Evolutionary conservation across 2,797 vertebrate species (phyloP).

Genomic region (Poeciliopsis infans): DNA sequence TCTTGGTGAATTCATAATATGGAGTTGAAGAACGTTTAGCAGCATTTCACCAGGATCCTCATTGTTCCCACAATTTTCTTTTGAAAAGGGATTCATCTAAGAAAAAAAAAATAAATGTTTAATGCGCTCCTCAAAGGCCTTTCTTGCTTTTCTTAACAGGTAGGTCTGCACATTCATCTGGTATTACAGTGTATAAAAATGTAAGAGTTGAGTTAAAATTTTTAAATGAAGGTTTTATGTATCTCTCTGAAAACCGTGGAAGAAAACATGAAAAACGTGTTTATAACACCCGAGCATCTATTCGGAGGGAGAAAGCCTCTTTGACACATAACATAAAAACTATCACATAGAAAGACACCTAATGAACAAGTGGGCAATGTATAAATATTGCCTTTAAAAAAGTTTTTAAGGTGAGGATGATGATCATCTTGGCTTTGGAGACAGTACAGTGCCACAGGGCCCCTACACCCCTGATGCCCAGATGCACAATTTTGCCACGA

Average conservation of each 20-base stretch:
- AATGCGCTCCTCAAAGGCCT: conserved; percentile 33
- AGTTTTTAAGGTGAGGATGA: conserved; percentile 38
- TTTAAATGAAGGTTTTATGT: neutral
- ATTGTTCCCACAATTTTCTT: conserved; percentile 24
- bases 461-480: conserved; percentile 41
- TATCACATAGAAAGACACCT: neutral
- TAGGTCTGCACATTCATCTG: neutral
- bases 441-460: conserved; percentile 46
- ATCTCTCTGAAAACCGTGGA: neutral
- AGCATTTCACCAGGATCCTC: conserved; percentile 31
- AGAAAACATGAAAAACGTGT: neutral
- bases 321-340: neutral
- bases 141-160: conserved; percentile 1
- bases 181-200: neutral
- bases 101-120: conserved; percentile 16
- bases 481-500: conserved; percentile 41
- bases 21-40: conserved; percentile 28
- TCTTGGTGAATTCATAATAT: conserved; percentile 30
- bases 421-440: conserved; percentile 45
- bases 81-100: conserved; percentile 41
- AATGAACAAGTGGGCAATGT: conserved; percentile 4
- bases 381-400: conserved; percentile 16
- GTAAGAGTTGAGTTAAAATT: neutral
- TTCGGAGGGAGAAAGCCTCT: neutral
- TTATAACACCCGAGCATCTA: neutral